Evolutionary conservation across 2,888 invertebrate species (phyloP), one percentile per base, ranked within the genome.

Genomic region (Elmis aenea): DNA sequence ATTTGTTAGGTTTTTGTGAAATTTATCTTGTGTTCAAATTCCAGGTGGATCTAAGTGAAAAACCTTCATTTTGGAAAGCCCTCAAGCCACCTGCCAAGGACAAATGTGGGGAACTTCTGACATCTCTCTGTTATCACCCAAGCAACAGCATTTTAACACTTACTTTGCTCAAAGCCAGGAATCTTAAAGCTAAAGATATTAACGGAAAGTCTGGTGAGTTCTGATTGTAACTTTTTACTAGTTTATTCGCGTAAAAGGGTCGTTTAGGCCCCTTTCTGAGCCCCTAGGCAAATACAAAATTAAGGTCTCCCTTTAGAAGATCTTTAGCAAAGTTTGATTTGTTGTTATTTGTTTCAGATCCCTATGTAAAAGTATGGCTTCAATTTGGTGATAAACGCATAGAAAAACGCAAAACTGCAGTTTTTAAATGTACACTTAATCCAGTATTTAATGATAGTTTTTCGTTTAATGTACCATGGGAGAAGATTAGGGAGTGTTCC

Each of bases 331-430:
- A n/a, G n/a, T n/a, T n/a, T n/a, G n/a, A n/a, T 21, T 5, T 10
- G 5, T 13, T 12, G n/a, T n/a, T n/a, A n/a, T 35, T 24, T 16
- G 45, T 73, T 75, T 26, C 76, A 95, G 95, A 95, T 83, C 95
- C 95, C 0, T 95, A 95, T 71, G 94, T 94, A n/a, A 95, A 95
- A 68, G 89, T 95, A 8, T 95, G 94, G 94, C 79, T 95, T 26
- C 91, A 92, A 59, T 92, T 93, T 60, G 93, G 92, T 20, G 92
- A 92, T 64, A 92, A 93, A 58, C 82, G 90, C 54, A 86, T 94
- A 55, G 94, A 95, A 71, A 95, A 95, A 62, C 84, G 90, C 68
- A 94, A 94, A 76, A 95, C 94, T 33, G 90, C 91, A 44, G 87
- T 92, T 62, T 91, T 89, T 69, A 91, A 89, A 61, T 91, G 91